phyloP scores from a whole-genome alignment of 2,797 vertebrate species.

The Adelosebastes latens region DNA sequence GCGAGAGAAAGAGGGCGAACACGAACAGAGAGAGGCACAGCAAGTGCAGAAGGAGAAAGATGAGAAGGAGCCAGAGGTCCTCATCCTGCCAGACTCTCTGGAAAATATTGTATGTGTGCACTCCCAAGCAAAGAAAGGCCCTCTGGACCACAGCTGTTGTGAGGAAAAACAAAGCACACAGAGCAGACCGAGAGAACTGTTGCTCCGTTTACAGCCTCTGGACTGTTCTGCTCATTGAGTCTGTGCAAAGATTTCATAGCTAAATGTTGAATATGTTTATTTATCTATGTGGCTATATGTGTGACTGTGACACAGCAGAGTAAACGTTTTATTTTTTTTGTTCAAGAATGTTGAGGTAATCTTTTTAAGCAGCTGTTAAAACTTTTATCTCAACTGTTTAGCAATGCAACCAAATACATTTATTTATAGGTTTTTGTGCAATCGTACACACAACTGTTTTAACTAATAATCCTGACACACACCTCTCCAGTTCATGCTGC shows the following conservation, averaged over 20 bases:
- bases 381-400: not conserved
- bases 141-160: slow-evolving; percentile 32
- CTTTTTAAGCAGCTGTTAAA: not conserved
- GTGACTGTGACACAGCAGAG: slow-evolving; percentile 8
- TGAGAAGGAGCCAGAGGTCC: not conserved
- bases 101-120: slow-evolving; percentile 19
- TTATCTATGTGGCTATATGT: not conserved
- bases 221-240: slow-evolving; percentile 46
- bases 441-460: not conserved
- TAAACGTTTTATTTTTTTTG: not conserved
- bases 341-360: not conserved
- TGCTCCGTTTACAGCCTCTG: slow-evolving; percentile 40
- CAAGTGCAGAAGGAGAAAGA: slow-evolving; percentile 2
- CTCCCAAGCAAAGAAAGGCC: slow-evolving; percentile 59
- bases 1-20: not conserved
- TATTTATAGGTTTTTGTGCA: not conserved
- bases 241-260: slow-evolving; percentile 41
- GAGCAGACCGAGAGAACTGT: slow-evolving; percentile 23
- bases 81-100: slow-evolving; percentile 16
- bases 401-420: not conserved
- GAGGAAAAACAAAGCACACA: slow-evolving; percentile 19
- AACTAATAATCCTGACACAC: not conserved
- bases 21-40: slow-evolving; percentile 15
- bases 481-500: not conserved
- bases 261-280: slow-evolving; percentile 29